phyloP scores from a whole-genome alignment of 2,113 vertebrate species.

The Syrrhaptes paradoxus region DNA sequence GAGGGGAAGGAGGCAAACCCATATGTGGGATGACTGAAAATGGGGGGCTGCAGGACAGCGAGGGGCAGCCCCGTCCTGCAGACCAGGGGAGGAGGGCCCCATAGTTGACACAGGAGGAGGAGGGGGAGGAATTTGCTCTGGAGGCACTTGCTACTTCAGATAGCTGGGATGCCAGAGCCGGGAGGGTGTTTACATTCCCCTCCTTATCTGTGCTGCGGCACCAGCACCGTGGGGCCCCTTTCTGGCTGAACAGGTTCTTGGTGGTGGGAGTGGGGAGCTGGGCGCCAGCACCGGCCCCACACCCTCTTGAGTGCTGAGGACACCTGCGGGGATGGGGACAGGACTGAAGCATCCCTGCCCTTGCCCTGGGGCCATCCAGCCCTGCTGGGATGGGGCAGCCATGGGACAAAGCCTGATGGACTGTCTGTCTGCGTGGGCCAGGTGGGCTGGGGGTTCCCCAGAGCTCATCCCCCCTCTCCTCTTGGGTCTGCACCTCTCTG shows the following conservation, averaged over 20 bases:
- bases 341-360: not conserved
- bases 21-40: not conserved
- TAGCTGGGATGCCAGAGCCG: slow-evolving; percentile 40
- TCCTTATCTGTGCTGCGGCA: slow-evolving; percentile 6
- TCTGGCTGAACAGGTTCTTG: slow-evolving; percentile 17
- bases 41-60: not conserved
- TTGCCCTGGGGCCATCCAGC: too few relatives aligned
- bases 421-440: not conserved
- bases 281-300: not conserved
- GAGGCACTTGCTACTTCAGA: slow-evolving; percentile 52
- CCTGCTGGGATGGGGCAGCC: not conserved
- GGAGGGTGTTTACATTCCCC: slow-evolving; percentile 61
- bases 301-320: accelerated
- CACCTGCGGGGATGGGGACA: accelerated
- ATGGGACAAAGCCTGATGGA: accelerated
- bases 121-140: slow-evolving; percentile 3
- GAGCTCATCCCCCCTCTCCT: not conserved
- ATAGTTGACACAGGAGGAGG: not conserved
- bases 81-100: not conserved
- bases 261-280: not conserved
- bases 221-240: slow-evolving; percentile 2
- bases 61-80: accelerated
- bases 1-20: not conserved
- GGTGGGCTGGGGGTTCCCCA: not conserved
- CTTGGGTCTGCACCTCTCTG: not conserved